Percentiles rank a stretch among this genome's conserved stretches.
Conservation (phyloP, 2,888 invertebrate species). For the Tridacna crocea region DNA sequence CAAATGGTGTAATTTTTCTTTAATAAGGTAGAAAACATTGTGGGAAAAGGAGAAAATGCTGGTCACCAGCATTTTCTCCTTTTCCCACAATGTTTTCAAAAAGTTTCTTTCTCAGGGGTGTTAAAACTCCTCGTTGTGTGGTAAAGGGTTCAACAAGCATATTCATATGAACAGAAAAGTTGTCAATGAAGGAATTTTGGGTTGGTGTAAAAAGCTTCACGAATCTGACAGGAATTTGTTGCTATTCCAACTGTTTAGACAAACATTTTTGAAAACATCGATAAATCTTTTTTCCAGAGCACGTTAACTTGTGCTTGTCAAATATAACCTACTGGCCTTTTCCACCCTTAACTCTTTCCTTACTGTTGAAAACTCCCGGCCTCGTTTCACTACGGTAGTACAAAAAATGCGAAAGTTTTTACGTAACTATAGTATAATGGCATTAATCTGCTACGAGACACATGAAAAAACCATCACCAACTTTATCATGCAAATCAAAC, state of each 20-base stretch:
- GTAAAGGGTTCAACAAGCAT: background rate
- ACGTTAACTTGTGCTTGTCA: background rate
- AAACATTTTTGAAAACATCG: constrained; percentile 14
- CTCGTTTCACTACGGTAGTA: background rate
- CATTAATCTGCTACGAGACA: too few relatives aligned
- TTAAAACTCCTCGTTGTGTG: background rate
- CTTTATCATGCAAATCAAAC: too few relatives aligned
- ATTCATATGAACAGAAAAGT: background rate
- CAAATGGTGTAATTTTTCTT: too few relatives aligned
- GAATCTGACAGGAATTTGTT: background rate
- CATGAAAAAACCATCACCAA: too few relatives aligned
- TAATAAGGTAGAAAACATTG: too few relatives aligned
- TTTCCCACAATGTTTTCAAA: background rate
- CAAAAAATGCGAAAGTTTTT: too few relatives aligned
- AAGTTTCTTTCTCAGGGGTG: background rate
- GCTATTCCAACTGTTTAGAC: background rate
- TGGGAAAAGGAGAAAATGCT: background rate
- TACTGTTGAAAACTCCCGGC: too few relatives aligned
- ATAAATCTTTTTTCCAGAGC: constrained; percentile 8
- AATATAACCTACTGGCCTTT: background rate
- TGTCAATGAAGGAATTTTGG: background rate
- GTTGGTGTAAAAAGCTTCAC: background rate
- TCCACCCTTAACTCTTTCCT: background rate
- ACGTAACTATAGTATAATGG: too few relatives aligned
- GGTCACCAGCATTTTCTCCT: background rate